Conservation (phyloP, 2,797 vertebrate species). For the Anabas testudineus region DNA sequence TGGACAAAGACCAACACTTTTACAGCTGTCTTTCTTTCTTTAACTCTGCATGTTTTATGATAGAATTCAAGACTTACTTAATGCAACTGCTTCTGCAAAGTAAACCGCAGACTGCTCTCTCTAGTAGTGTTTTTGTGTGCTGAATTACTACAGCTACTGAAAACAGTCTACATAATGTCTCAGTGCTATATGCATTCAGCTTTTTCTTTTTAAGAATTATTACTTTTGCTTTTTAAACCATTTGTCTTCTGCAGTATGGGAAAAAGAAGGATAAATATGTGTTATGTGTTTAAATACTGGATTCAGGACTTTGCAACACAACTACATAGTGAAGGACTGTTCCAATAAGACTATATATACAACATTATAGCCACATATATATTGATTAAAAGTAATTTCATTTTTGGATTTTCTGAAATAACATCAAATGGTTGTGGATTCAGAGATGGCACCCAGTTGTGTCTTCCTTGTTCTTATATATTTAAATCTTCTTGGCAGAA, state of each 20-base stretch:
- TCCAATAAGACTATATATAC: not conserved
- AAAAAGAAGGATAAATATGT: not conserved
- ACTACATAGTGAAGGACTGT: not conserved
- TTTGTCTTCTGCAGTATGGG: no score
- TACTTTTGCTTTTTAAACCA: not conserved
- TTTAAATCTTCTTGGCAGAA: slow-evolving; percentile 64
- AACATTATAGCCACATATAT: not conserved
- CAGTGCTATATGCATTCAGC: not conserved
- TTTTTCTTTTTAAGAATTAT: not conserved
- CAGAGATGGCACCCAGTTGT: slow-evolving; percentile 37
- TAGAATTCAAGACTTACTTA: slow-evolving; percentile 42
- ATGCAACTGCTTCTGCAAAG: slow-evolving; percentile 40
- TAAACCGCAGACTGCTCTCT: slow-evolving; percentile 22
- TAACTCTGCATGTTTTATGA: slow-evolving; percentile 57
- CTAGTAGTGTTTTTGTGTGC: not conserved
- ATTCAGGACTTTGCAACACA: not conserved
- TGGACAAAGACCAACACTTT: slow-evolving; percentile 45
- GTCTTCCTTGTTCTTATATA: slow-evolving; percentile 21
- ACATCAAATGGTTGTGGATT: slow-evolving; percentile 23
- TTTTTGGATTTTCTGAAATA: slow-evolving; percentile 25
- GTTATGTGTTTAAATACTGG: not conserved
- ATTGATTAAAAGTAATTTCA: not conserved
- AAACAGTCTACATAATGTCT: not conserved
- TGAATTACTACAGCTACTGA: not conserved
- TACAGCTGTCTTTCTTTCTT: slow-evolving; percentile 32